A percentile compares a stretch with the other conserved stretches of the same genome.
Conservation (phyloP, 1,140 invertebrate genomes). For the Aphelinus atriplicis region DNA sequence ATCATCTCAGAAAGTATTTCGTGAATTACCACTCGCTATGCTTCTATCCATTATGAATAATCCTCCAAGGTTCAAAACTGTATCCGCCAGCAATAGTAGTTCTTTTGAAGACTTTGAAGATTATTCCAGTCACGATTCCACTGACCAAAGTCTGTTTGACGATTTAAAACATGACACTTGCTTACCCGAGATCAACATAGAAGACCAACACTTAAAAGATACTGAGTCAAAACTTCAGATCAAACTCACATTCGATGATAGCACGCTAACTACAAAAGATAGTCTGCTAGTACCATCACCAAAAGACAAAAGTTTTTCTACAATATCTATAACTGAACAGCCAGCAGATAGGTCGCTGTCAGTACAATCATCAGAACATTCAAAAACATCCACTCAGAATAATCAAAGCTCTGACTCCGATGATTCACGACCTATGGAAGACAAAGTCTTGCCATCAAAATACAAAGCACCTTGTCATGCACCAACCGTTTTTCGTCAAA, state of each 20-base stretch:
- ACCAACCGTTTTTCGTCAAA: constrained; percentile 52
- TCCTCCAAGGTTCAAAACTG: not conserved
- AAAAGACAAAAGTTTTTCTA: not conserved
- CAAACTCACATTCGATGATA: not conserved
- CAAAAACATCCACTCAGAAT: constrained; percentile 35
- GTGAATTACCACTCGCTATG: constrained; percentile 11
- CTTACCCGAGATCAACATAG: not conserved
- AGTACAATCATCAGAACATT: constrained; percentile 40
- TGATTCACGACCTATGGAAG: constrained; percentile 35
- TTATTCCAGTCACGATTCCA: not conserved
- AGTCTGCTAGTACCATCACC: no score
- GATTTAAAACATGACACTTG: not conserved
- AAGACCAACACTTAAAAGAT: no score
- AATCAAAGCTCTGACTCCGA: constrained; percentile 50
- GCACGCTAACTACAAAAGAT: not conserved
- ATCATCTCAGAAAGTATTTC: not conserved
- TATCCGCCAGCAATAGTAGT: constrained; percentile 10
- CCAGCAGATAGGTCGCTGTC: constrained; percentile 29
- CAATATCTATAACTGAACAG: not conserved
- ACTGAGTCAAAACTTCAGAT: not conserved
- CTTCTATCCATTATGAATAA: not conserved
- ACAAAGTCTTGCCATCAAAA: constrained; percentile 46
- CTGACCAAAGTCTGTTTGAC: not conserved
- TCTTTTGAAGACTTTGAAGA: not conserved
- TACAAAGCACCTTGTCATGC: constrained; percentile 56